These are phyloP conservation scores for Caenorhabditis uteleia DNA, from an alignment of 2,888 invertebrate species.

Conservation along the genomic window DNA sequence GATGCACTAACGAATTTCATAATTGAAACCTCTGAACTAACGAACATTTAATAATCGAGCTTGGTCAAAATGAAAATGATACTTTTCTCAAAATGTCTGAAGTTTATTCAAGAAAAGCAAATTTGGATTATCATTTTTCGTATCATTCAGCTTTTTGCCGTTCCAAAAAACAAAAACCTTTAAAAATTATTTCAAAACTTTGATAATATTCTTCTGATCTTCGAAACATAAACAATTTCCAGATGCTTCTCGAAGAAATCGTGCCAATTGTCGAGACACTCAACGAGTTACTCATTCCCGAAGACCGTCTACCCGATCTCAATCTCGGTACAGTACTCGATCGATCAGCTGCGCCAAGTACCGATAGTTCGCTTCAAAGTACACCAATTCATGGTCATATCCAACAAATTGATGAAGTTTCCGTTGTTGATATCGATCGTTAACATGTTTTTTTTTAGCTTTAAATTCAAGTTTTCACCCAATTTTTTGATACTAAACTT, in stretches of 20 bases:
- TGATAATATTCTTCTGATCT: neutral
- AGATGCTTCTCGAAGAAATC: slow-evolving; percentile 55
- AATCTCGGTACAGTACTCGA: slow-evolving; percentile 41
- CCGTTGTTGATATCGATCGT: slow-evolving; percentile 37
- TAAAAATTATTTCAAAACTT: neutral
- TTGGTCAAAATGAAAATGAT: no score
- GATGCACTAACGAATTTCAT: no score
- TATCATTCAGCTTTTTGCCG: no score
- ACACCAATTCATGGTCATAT: slow-evolving; percentile 33
- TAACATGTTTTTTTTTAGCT: no score
- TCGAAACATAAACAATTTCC: slow-evolving; percentile 2
- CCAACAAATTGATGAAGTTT: slow-evolving; percentile 44
- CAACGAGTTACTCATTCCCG: slow-evolving; percentile 56
- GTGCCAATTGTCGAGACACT: slow-evolving; percentile 52
- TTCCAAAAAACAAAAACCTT: neutral
- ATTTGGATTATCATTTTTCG: neutral
- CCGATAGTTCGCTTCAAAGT: slow-evolving; percentile 40
- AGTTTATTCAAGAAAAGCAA: no score
- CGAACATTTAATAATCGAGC: no score
- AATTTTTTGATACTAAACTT: no score
- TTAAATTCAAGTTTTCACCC: no score
- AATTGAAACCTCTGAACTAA: no score
- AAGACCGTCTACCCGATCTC: slow-evolving; percentile 57
- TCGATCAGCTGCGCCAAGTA: slow-evolving; percentile 33
- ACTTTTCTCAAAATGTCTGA: no score